Conservation (phyloP, 2,888 invertebrate genomes). For the Ceratothoa steindachneri region DNA sequence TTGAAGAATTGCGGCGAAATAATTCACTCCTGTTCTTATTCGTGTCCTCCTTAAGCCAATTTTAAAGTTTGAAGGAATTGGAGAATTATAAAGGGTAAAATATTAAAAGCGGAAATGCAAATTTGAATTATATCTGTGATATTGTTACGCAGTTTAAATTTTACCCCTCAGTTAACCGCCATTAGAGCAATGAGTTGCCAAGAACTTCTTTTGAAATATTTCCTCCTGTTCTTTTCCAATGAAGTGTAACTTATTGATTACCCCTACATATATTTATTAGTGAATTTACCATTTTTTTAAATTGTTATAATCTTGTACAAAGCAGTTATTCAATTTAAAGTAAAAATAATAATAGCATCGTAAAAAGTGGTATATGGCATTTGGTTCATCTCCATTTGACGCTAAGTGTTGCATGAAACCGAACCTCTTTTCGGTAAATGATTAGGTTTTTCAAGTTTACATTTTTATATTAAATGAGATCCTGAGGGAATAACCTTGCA, state of each 20-base stretch:
- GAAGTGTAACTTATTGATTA: no score
- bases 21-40: not conserved
- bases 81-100: conserved; percentile 6
- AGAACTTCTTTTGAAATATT: not conserved
- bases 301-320: no score
- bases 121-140: conserved; percentile 7
- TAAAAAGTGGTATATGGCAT: not conserved
- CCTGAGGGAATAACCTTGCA: conserved; percentile 7
- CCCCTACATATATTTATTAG: no score
- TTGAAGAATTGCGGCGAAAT: no score
- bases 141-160: conserved; percentile 11
- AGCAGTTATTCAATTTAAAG: no score
- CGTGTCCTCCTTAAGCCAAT: not conserved
- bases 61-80: not conserved
- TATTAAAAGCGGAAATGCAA: conserved; percentile 12
- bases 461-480: conserved; percentile 15
- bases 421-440: not conserved
- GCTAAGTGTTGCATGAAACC: conserved; percentile 12
- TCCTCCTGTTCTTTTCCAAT: not conserved
- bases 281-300: no score
- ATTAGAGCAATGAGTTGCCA: conserved; percentile 4
- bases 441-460: conserved; percentile 10
- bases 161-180: conserved; percentile 4
- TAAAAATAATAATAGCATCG: not conserved
- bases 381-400: conserved; percentile 4